A percentile compares a stretch with the other conserved stretches of the same genome.
These are phyloP conservation scores for Harpalus rubripes DNA, from an alignment of 2,888 invertebrate genomes.

Conservation along the genomic window DNA sequence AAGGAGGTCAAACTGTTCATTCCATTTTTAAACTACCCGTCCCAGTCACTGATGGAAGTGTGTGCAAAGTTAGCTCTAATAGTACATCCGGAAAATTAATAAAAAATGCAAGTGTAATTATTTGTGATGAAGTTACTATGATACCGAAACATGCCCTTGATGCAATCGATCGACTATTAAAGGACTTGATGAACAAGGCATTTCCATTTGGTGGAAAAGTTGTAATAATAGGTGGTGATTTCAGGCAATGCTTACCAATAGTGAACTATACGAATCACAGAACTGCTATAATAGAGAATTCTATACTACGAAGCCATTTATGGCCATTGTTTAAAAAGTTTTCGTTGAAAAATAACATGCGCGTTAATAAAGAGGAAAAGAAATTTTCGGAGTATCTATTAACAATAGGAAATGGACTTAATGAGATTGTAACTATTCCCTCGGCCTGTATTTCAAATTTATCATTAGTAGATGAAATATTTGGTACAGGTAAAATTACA, in stretches of 20 bases:
- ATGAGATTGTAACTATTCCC: no score
- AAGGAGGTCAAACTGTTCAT: conserved; percentile 74
- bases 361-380: no score
- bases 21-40: conserved; percentile 72
- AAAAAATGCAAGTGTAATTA: background rate
- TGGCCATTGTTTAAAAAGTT: conserved; percentile 9
- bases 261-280: conserved; percentile 12
- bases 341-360: no score
- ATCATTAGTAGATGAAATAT: no score
- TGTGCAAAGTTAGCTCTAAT: conserved; percentile 3
- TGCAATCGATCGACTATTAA: background rate
- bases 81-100: conserved; percentile 18
- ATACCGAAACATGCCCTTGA: background rate
- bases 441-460: no score
- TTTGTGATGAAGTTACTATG: conserved; percentile 1
- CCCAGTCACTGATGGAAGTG: conserved; percentile 11
- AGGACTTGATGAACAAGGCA: conserved; percentile 6
- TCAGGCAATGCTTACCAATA: conserved; percentile 11
- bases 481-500: no score
- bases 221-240: background rate
- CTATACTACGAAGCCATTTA: background rate
- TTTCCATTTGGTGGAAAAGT: background rate
- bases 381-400: no score
- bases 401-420: no score
- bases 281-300: background rate